Percentiles rank a stretch among this genome's conserved stretches.
Evolutionary conservation across 2,113 vertebrate genomes (phyloP).

Genomic region (Podarcis raffonei): DNA sequence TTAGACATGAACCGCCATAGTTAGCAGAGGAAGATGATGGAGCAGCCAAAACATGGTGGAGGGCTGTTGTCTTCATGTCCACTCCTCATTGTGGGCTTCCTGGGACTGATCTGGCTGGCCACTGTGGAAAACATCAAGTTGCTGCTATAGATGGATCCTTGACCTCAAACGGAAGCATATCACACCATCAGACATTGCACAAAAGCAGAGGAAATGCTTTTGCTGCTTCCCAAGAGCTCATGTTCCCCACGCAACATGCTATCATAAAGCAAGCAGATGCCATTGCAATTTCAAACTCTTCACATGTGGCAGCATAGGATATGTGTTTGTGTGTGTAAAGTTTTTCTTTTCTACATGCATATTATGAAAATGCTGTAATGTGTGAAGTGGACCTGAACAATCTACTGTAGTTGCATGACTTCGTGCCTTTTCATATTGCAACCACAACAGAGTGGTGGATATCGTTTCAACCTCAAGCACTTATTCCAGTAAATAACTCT

Average conservation of each 20-base stretch:
- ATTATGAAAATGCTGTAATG: not conserved
- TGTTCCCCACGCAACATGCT: not conserved
- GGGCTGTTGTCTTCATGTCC: no score
- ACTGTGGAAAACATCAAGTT: not conserved
- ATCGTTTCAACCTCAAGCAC: not conserved
- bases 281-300: not conserved
- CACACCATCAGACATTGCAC: not conserved
- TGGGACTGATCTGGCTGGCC: not conserved
- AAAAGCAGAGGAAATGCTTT: not conserved
- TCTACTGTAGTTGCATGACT: not conserved
- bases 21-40: no score
- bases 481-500: slow-evolving; percentile 8
- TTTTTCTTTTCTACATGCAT: not conserved
- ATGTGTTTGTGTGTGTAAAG: not conserved
- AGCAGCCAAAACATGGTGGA: no score
- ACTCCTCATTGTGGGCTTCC: not conserved
- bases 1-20: no score
- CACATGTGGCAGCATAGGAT: not conserved
- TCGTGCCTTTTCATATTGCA: not conserved
- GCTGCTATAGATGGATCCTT: not conserved
- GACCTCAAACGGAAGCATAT: not conserved
- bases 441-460: not conserved
- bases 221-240: not conserved
- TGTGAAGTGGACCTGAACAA: not conserved
- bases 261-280: not conserved